Evolutionary conservation across 2,888 invertebrate genomes (phyloP).

Genomic region (Sycophila texana): DNA sequence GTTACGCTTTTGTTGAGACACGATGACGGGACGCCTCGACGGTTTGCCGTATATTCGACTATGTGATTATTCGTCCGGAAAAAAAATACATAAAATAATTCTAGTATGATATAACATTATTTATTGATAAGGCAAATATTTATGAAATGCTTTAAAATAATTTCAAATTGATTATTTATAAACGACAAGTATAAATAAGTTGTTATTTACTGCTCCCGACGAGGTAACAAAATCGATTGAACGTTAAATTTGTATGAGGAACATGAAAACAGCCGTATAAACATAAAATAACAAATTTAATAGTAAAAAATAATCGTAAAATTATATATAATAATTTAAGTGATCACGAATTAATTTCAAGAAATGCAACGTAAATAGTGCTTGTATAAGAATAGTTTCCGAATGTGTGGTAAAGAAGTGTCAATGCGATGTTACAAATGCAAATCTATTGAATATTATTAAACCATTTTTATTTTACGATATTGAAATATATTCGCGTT

Average conservation of each 20-base stretch:
- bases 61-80: no score
- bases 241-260: background rate
- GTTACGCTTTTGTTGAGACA: no score
- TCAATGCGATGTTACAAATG: no score
- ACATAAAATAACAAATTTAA: background rate
- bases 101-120: background rate
- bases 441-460: no score
- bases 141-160: constrained; percentile 23
- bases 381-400: no score
- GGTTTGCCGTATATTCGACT: no score
- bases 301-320: background rate
- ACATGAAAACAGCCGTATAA: background rate
- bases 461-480: no score
- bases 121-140: constrained; percentile 5
- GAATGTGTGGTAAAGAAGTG: no score
- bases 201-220: constrained; percentile 5
- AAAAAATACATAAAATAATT: constrained; percentile 9
- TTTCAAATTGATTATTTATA: constrained; percentile 14
- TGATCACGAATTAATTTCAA: background rate
- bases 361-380: background rate
- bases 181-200: constrained; percentile 1
- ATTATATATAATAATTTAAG: background rate
- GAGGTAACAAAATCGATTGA: background rate
- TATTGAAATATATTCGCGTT: no score
- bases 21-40: no score